A percentile compares a stretch with the other conserved stretches of the same genome.
These are phyloP conservation scores for Noctua pronuba DNA, from an alignment of 2,888 invertebrate genomes.

Conservation along the genomic window DNA sequence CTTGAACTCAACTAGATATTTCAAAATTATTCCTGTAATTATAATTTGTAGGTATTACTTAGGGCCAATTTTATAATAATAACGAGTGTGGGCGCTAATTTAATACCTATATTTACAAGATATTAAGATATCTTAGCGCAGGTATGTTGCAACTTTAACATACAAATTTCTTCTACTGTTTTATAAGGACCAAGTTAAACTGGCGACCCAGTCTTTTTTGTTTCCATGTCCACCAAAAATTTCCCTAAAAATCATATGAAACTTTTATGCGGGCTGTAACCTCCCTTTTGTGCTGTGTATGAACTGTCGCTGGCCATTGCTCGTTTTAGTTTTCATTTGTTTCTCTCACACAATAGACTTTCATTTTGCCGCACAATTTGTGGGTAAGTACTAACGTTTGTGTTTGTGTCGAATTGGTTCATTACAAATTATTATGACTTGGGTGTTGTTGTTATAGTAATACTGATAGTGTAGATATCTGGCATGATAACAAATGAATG, in stretches of 20 bases:
- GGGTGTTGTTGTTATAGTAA: conserved; percentile 11
- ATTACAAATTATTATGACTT: conserved; percentile 17
- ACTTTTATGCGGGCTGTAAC: conserved; percentile 13
- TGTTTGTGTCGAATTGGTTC: neutral
- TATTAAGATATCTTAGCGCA: neutral
- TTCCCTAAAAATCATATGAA: conserved; percentile 17
- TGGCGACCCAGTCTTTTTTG: neutral
- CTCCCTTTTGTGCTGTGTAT: neutral
- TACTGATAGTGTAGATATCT: conserved; percentile 12
- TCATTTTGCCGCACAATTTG: neutral
- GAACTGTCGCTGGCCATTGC: neutral
- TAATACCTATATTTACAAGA: neutral
- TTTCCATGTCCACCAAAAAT: neutral
- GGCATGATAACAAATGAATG: conserved; percentile 58
- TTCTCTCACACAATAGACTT: conserved; percentile 14
- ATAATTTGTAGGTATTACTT: too few relatives aligned
- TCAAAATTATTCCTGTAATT: too few relatives aligned
- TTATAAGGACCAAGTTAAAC: conserved; percentile 1
- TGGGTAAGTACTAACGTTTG: neutral
- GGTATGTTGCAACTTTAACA: neutral
- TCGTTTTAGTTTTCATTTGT: conserved; percentile 28
- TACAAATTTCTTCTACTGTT: neutral
- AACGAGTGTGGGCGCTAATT: too few relatives aligned
- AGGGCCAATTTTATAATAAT: too few relatives aligned
- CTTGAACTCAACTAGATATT: too few relatives aligned